phyloP scores from a whole-genome alignment of 2,797 vertebrate species.

The Adrianichthys oophorus region DNA sequence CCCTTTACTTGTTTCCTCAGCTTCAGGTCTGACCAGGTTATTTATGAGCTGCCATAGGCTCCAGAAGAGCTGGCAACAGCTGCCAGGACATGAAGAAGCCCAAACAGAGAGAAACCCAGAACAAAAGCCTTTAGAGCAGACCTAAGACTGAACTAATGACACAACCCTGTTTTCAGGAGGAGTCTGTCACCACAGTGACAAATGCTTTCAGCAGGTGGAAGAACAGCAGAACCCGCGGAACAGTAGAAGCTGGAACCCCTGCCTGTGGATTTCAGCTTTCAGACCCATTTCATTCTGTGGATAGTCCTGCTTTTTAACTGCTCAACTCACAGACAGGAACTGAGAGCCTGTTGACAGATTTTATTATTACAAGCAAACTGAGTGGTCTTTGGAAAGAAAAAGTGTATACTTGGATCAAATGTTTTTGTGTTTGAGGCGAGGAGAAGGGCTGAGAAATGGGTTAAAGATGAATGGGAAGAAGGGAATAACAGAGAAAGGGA shows the following conservation, averaged over 20 bases:
- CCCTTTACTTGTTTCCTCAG: conserved; percentile 68
- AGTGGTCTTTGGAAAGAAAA: no score
- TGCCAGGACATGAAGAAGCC: neutral
- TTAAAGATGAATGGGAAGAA: no score
- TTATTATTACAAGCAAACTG: conserved; percentile 64
- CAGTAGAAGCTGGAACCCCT: conserved; percentile 39
- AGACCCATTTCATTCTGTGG: conserved; percentile 58
- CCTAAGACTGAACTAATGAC: no score
- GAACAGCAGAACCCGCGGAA: conserved; percentile 22
- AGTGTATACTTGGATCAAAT: no score
- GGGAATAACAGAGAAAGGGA: no score
- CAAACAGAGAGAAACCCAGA: neutral
- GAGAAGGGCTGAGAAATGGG: no score
- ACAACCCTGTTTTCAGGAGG: no score
- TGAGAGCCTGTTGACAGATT: conserved; percentile 77
- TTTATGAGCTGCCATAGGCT: conserved; percentile 43
- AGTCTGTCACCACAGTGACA: neutral
- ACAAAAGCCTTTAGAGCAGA: no score
- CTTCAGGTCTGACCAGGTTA: conserved; percentile 58
- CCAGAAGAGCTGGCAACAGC: neutral
- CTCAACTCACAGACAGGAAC: conserved; percentile 39
- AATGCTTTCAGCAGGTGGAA: conserved; percentile 57
- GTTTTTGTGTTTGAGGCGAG: no score
- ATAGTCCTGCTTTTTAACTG: conserved; percentile 38
- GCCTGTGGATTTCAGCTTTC: conserved; percentile 61